Evolutionary conservation across 2,888 invertebrate species (phyloP), one percentile per base, ranked within the genome.

Genomic region (Monoplex corrugatus): DNA sequence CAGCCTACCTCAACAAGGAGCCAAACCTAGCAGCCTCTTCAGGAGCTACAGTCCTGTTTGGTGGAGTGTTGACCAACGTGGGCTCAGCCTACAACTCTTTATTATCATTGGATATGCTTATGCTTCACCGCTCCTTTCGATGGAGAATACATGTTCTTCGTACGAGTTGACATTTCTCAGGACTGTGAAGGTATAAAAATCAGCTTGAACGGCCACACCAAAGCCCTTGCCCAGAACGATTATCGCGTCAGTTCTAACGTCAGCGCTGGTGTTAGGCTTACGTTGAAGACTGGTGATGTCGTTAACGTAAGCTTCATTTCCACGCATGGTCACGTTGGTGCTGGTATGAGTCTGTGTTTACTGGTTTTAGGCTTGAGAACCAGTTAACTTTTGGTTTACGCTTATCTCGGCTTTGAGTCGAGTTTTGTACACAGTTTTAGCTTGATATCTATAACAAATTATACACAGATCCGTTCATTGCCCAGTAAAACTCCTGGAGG

Each of bases 111-210:
- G n/a, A n/a, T n/a, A n/a, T n/a, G n/a, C n/a, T n/a, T n/a, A n/a
- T n/a, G n/a, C 78, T 78, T 78, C 78, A 78, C 78, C 78, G 78
- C 78, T 5, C 78, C 78, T 35, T 78, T 38, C 40, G 6, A 78
- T 38, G 78, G 38, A 32, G 19, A 38, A 8, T 78, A 78, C 78
- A 35, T 78, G 78, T 78, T 78, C 78, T 78, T 78, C 78, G 78
- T 78, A 3, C 5, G 78, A 23, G 78, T 78, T 6, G 78, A 78
- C 78, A 78, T 78, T 38, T 78, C 78, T 38, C 8, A 78, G 13
- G 78, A 78, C 38, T 78, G 78, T 38, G 32, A 35, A 13, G 78
- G 78, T 5, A 38, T 78, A 6, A 38, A 78, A 6, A 10, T 78
- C 35, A 5, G 78, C 5, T 16, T 5, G 19, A 78, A 78, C 78